phyloP scores from a whole-genome alignment of 2,113 vertebrate genomes.

The Neolamprologus devosi region DNA sequence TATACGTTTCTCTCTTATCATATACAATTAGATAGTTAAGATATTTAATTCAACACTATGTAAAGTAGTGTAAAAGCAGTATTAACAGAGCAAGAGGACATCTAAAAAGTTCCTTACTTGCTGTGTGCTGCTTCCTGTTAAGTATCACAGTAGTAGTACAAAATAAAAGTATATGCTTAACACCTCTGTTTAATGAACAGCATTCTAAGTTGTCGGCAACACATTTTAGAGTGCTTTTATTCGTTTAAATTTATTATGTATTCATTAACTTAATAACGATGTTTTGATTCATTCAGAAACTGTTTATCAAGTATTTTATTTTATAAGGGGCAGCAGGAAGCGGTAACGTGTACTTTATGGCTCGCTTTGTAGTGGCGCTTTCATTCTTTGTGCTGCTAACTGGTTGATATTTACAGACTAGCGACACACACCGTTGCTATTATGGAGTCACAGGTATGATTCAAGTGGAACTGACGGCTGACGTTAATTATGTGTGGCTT shows the following conservation, averaged over 20 bases:
- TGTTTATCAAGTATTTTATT: background rate
- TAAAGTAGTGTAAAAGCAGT: background rate
- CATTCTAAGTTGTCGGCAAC: fast-evolving
- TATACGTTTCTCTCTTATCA: background rate
- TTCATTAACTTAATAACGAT: background rate
- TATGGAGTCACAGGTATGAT: conserved; percentile 50
- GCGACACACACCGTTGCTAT: background rate
- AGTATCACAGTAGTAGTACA: background rate
- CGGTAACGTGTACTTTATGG: background rate
- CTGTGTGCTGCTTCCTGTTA: background rate
- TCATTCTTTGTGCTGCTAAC: background rate
- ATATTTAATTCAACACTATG: background rate
- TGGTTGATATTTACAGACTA: background rate
- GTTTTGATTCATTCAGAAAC: background rate
- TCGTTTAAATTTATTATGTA: fast-evolving
- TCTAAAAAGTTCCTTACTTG: background rate
- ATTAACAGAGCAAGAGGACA: background rate
- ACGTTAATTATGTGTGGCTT: background rate
- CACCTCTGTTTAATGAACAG: background rate
- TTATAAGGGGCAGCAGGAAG: background rate
- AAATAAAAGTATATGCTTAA: conserved; percentile 5
- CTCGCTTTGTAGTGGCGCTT: background rate
- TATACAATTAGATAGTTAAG: background rate
- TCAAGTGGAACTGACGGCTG: background rate
- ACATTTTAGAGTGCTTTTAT: background rate